Percentiles rank a stretch among this genome's conserved stretches.
Conservation (phyloP, 2,888 invertebrate species). For the Plebejus melissa region DNA sequence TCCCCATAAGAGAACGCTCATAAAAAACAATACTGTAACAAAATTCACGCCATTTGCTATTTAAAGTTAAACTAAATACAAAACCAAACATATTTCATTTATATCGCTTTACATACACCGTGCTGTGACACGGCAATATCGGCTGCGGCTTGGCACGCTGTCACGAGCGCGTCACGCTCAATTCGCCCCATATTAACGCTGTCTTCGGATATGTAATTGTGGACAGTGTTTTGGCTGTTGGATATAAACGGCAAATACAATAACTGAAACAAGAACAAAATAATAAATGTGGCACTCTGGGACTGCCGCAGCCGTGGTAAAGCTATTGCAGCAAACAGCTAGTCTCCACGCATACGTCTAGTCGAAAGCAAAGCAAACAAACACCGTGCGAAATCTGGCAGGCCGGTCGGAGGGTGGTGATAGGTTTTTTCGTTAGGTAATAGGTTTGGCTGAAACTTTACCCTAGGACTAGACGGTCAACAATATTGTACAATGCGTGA, state of each 20-base stretch:
- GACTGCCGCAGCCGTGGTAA: no score
- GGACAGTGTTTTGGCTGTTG: constrained; percentile 3
- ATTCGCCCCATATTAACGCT: constrained; percentile 19
- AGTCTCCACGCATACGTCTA: no score
- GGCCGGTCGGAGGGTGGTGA: no score
- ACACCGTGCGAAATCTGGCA: no score
- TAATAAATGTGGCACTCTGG: not conserved
- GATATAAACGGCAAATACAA: no score
- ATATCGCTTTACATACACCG: constrained; percentile 16
- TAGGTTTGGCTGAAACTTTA: no score
- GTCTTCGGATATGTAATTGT: constrained; percentile 25
- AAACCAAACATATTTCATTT: constrained; percentile 9
- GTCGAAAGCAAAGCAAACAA: no score
- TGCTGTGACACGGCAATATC: constrained; percentile 19
- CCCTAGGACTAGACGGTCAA: no score
- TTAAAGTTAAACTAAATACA: not conserved
- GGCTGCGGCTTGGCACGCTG: constrained; percentile 26
- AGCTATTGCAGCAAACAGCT: no score
- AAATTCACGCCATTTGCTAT: not conserved
- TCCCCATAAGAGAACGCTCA: no score
- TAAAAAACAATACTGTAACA: not conserved
- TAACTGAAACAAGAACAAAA: not conserved
- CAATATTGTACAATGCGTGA: no score
- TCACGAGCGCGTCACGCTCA: constrained; percentile 24
- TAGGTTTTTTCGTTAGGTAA: not conserved